Percentiles rank a stretch among this genome's conserved stretches.
Evolutionary conservation across 2,797 vertebrate genomes (phyloP).

Genomic region (Vespertilio murinus): DNA sequence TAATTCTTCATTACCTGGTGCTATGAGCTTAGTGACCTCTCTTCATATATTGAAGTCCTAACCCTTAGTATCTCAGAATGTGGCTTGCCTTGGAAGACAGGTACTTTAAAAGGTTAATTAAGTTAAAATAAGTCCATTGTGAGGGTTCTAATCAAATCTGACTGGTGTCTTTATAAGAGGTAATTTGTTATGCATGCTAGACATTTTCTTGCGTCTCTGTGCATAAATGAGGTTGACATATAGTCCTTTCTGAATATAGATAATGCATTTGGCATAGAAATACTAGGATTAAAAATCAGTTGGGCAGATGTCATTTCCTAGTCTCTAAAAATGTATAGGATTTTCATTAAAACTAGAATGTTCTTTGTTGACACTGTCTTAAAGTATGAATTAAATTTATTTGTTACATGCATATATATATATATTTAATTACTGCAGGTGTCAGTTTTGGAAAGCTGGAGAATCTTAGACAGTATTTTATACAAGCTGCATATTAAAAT

Average conservation of each 20-base stretch:
- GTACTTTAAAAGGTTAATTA: background rate
- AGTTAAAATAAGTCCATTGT: background rate
- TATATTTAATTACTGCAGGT: background rate
- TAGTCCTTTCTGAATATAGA: background rate
- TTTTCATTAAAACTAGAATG: background rate
- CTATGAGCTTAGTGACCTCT: background rate
- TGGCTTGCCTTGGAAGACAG: background rate
- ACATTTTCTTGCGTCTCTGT: background rate
- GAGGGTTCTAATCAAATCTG: background rate
- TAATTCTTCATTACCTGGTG: background rate
- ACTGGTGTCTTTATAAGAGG: background rate
- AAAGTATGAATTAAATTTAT: background rate
- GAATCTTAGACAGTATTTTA: background rate
- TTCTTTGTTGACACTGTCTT: background rate
- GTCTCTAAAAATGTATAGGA: background rate
- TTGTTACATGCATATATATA: background rate
- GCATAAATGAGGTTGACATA: background rate
- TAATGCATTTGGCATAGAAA: background rate
- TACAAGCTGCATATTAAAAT: background rate
- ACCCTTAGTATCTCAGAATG: background rate
- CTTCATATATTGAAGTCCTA: background rate
- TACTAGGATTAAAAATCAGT: background rate
- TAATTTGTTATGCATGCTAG: background rate
- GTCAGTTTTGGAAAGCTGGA: background rate
- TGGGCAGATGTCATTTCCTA: background rate